phyloP scores from a whole-genome alignment of 2,797 vertebrate species.

The Anguilla megastoma region DNA sequence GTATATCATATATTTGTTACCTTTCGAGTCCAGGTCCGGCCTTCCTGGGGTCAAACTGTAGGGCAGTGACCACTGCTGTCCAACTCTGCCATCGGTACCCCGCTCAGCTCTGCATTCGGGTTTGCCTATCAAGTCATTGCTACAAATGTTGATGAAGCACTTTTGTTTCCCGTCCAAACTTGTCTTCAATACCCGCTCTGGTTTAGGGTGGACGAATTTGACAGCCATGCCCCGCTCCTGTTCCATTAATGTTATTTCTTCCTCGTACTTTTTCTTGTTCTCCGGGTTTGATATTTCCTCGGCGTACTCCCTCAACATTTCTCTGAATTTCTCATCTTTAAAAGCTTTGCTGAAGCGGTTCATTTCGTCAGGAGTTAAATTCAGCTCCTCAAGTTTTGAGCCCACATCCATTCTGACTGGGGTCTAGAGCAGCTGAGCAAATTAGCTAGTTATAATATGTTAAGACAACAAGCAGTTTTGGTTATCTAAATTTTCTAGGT shows the following conservation, averaged over 20 bases:
- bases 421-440: neutral
- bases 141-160: conserved; percentile 88
- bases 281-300: conserved; percentile 81
- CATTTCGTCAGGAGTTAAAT: conserved; percentile 80
- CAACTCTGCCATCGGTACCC: conserved; percentile 57
- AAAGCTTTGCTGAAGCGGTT: conserved; percentile 76
- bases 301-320: conserved; percentile 79
- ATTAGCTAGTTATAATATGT: neutral
- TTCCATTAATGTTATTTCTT: conserved; percentile 83
- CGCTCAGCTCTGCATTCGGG: conserved; percentile 60
- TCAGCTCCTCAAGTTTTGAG: conserved; percentile 70
- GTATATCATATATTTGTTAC: conserved; percentile 72
- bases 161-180: conserved; percentile 73
- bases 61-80: conserved; percentile 81
- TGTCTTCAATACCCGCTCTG: conserved; percentile 79
- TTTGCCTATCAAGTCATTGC: conserved; percentile 69
- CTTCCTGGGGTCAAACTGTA: conserved; percentile 80
- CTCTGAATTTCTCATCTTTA: conserved; percentile 77
- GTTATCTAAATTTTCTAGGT: neutral
- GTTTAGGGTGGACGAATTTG: conserved; percentile 82
- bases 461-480: neutral
- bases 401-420: conserved; percentile 68
- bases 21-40: conserved; percentile 65
- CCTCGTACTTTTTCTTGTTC: conserved; percentile 80
- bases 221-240: conserved; percentile 79